phyloP scores from a whole-genome alignment of 2,113 vertebrate species.

The Gyps fulvus region DNA sequence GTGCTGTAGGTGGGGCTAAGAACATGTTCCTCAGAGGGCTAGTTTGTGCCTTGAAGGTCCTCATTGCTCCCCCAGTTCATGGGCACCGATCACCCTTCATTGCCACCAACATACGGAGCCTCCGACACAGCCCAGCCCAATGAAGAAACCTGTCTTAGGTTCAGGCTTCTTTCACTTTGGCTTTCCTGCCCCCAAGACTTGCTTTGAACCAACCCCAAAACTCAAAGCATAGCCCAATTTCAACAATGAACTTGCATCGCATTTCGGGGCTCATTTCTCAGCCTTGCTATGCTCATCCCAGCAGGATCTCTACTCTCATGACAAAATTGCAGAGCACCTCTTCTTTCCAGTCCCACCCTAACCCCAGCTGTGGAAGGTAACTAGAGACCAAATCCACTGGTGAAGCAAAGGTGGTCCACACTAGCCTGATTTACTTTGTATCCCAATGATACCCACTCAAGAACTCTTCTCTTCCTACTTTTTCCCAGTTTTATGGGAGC shows the following conservation, averaged over 20 bases:
- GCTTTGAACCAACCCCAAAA: not conserved
- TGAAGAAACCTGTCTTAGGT: not conserved
- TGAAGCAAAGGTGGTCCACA: not conserved
- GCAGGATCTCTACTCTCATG: not conserved
- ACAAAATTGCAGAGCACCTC: not conserved
- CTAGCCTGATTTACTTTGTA: not conserved
- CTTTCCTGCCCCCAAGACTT: not conserved
- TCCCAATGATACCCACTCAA: not conserved
- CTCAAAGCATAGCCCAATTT: not conserved
- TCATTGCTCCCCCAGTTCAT: rapidly evolving
- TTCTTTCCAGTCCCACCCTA: not conserved
- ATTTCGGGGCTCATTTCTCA: not conserved
- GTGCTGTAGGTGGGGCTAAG: not conserved
- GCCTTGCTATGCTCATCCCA: not conserved
- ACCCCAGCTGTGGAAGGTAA: not conserved
- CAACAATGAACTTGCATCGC: rapidly evolving
- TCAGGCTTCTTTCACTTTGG: not conserved
- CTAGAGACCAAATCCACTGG: not conserved
- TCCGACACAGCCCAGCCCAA: not conserved
- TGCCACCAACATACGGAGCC: not conserved
- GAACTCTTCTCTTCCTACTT: not conserved
- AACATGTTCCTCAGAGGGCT: not conserved
- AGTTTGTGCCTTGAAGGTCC: not conserved
- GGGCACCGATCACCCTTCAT: not conserved
- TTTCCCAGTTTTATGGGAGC: not conserved